Conservation (phyloP, 2,888 invertebrate genomes). For the Adineta ricciae region DNA sequence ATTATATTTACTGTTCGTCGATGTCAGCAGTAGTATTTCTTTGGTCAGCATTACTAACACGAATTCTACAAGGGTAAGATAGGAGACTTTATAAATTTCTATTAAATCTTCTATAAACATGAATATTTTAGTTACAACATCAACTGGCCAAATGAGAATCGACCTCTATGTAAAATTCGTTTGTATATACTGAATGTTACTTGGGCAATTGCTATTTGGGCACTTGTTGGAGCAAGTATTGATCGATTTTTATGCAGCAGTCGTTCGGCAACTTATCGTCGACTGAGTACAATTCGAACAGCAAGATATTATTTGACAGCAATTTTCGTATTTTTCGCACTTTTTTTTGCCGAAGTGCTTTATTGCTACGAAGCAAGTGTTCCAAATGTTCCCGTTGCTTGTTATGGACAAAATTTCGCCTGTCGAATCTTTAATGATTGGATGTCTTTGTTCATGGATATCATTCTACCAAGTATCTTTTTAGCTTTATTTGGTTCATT, state of each 20-base stretch:
- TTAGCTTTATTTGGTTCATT: background rate
- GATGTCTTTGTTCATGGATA: background rate
- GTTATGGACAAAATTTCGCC: background rate
- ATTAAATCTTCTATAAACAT: no score
- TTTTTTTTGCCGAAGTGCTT: background rate
- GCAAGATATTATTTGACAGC: background rate
- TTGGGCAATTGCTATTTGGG: background rate
- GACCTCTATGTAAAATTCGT: background rate
- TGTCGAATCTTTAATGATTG: background rate
- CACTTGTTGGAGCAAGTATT: background rate
- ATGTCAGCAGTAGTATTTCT: background rate
- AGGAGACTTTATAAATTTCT: background rate
- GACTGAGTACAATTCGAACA: background rate
- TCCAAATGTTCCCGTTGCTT: background rate
- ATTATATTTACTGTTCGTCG: background rate
- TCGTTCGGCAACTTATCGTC: background rate
- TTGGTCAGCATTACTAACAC: background rate
- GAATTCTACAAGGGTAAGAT: background rate
- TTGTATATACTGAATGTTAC: background rate
- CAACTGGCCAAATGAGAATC: background rate
- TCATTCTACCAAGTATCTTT: background rate
- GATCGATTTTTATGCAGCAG: background rate
- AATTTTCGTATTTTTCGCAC: background rate
- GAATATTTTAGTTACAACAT: background rate
- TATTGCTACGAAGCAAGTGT: background rate